Evolutionary conservation across 1,140 invertebrate species (phyloP), one percentile per base, ranked within the genome.

Genomic region (Tetranychus urticae): DNA sequence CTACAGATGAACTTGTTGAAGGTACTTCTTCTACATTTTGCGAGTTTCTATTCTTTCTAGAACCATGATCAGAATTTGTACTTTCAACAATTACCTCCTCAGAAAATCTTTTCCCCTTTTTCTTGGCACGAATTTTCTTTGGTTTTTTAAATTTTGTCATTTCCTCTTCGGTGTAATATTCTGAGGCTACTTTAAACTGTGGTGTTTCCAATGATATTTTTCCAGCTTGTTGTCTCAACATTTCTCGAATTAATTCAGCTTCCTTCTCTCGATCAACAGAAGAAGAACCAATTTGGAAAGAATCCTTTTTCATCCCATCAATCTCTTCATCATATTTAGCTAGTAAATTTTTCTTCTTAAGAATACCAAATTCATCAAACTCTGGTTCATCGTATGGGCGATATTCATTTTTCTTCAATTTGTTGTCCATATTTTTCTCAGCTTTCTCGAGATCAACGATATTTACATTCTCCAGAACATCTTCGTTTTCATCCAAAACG

Each of bases 311-410:
- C 47, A 72, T 72, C 2, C 87, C 88, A 55, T 85, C 81, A 52
- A 97, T 84, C 73, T 96, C 90, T 70, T 96, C 91, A 73, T 97
- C 90, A 73, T 98, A 98, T 76, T 98, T 96, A 62, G 81, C 75
- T 7, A 98, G 77, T 31, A 92, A 70, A 68, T 78, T 69, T 74
- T 82, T 77, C 70, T 81, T 67, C 61, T 72, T 75, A 10, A 72
- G 65, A 69, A 84, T 78, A 60, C 87, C 86, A 70, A 80, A 80
- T 67, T 88, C 82, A 73, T 91, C 86, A 59, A 80, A 80, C 68
- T 90, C 82, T 66, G 84, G 81, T 42, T 88, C 84, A 70, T 92
- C 87, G 69, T 88, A 93, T 2, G 86, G 85, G 69, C 84, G 81
- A 67, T 84, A 90, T 56, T 75, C 72, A 52, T 77, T 80, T 71